Percentiles rank a stretch among this genome's conserved stretches.
phyloP scores from a whole-genome alignment of 2,797 vertebrate species.

The Brachyrhaphis roseni region DNA sequence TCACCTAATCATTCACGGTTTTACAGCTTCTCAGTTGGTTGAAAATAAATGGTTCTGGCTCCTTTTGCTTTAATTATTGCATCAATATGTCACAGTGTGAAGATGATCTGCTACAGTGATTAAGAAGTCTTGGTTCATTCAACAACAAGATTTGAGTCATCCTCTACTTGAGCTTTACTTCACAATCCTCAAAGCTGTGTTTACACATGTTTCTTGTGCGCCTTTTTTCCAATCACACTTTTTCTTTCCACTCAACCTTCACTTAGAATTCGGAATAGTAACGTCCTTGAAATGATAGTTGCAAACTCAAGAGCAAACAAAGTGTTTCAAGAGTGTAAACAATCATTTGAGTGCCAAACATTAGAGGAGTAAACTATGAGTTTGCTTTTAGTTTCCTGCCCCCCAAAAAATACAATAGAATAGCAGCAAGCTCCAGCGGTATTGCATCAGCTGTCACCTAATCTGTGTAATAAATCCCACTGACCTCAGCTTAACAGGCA shows the following conservation, averaged over 20 bases:
- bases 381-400: conserved; percentile 14
- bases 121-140: neutral
- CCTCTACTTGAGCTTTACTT: neutral
- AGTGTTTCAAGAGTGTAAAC: neutral
- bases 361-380: neutral
- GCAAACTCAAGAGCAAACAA: neutral
- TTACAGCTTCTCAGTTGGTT: conserved; percentile 34
- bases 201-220: neutral
- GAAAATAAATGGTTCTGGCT: neutral
- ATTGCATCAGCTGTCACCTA: conserved; percentile 58
- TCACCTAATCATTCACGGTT: conserved; percentile 22
- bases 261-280: neutral
- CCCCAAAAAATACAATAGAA: conserved; percentile 18
- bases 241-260: neutral
- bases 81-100: neutral
- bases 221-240: neutral
- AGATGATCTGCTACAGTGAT: neutral
- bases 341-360: neutral
- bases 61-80: neutral
- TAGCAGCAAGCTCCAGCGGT: conserved; percentile 14
- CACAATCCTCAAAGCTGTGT: neutral
- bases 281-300: neutral
- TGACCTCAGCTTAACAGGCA: conserved; percentile 34
- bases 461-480: conserved; percentile 17
- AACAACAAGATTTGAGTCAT: neutral